These are phyloP conservation scores for Magallana angulata DNA, from an alignment of 1,140 invertebrate species.

Conservation along the genomic window DNA sequence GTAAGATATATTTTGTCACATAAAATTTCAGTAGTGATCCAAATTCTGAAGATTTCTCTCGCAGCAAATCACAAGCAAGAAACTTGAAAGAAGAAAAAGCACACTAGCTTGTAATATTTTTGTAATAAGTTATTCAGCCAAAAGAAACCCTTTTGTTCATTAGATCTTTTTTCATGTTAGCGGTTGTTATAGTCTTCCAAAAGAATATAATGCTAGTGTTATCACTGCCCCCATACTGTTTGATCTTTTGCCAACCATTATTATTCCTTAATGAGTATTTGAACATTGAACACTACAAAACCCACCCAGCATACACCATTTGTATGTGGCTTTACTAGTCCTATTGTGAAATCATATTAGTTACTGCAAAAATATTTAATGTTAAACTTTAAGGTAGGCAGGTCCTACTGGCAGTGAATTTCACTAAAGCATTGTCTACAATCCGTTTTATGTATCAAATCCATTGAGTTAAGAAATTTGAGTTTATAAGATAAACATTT, in stretches of 20 bases:
- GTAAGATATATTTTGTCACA: too few relatives aligned
- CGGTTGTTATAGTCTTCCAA: background rate
- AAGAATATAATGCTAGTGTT: background rate
- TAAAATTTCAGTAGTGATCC: too few relatives aligned
- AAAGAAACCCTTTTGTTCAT: background rate
- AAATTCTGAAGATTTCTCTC: background rate
- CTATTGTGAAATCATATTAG: background rate
- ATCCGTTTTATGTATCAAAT: too few relatives aligned
- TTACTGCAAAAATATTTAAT: background rate
- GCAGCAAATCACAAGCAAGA: background rate
- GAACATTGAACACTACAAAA: background rate
- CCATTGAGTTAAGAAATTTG: too few relatives aligned
- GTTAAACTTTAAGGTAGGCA: too few relatives aligned
- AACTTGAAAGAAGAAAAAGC: background rate
- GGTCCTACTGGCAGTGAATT: too few relatives aligned
- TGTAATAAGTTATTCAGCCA: background rate
- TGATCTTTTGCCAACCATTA: background rate
- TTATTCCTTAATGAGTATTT: background rate
- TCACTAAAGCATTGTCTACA: too few relatives aligned
- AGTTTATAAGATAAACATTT: too few relatives aligned
- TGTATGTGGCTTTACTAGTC: background rate
- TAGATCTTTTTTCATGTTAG: background rate
- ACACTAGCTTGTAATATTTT: background rate
- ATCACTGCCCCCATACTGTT: slow-evolving; percentile 1
- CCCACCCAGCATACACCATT: background rate